These are phyloP conservation scores for Drosophila mimica DNA, from an alignment of 2,888 invertebrate genomes.

Conservation along the genomic window DNA sequence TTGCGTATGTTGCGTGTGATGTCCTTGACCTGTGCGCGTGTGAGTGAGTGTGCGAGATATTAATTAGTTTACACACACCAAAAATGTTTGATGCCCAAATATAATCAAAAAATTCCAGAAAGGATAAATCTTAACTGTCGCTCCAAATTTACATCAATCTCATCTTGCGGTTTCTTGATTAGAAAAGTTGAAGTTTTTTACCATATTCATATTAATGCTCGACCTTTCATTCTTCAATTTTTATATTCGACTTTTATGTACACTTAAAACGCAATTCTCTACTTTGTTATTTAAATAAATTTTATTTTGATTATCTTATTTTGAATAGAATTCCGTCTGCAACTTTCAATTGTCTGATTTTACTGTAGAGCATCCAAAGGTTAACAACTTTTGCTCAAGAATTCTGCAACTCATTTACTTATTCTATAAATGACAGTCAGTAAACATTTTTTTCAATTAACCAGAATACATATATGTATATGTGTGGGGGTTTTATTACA, in stretches of 20 bases:
- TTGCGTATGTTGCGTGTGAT: slow-evolving; percentile 91
- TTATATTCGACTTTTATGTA: too few species aligned
- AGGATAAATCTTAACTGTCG: background rate
- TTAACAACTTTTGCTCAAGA: background rate
- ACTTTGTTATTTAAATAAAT: background rate
- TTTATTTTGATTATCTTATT: background rate
- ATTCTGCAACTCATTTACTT: background rate
- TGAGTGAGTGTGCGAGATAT: slow-evolving; percentile 4
- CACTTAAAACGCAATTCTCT: too few species aligned
- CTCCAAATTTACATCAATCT: background rate
- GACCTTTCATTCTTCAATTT: background rate
- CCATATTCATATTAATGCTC: background rate
- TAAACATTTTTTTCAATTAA: slow-evolving; percentile 2
- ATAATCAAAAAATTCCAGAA: background rate
- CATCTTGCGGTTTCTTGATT: background rate
- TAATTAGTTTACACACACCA: slow-evolving; percentile 38
- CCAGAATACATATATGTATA: background rate
- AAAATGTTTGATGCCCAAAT: background rate
- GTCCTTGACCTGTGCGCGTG: slow-evolving; percentile 85
- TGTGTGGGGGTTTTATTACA: too few species aligned
- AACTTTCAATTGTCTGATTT: background rate
- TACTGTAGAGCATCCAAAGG: background rate
- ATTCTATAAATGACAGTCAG: background rate
- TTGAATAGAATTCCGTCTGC: background rate
- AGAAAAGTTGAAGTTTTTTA: background rate